Evolutionary conservation across 2,797 vertebrate species (phyloP), one percentile per base, ranked within the genome.

Genomic region (Microctenopoma lineatum): DNA sequence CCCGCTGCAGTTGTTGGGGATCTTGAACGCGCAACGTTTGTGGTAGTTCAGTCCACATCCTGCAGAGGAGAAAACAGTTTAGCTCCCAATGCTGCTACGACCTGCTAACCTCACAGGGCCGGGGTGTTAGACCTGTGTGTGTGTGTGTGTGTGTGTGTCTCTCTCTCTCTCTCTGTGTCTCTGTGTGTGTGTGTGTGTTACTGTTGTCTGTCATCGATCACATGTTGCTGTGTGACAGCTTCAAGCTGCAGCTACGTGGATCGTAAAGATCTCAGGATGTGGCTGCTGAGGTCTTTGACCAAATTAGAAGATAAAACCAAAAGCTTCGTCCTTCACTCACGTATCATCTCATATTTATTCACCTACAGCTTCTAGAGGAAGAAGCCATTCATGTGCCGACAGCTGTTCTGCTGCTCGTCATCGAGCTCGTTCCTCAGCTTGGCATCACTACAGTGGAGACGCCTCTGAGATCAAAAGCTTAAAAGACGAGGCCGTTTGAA

Each of bases 1-100:
- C n/a, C 96, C 96, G 64, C 94, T 96, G 88, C 96, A 97, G 86
- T 97, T 97, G 93, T 97, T 97, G 62, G 96, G 96, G 85, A 97
- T 97, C 91, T 96, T 96, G 92, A 96, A 96, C 64, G 95, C 95
- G 66, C 95, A 96, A 27, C 95, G 93, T 51, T 96, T 97, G 91
- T 96, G 95, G 83, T 95, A 96, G 89, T 96, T 96, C 74, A 97
- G 92, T 36, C 96, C 96, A 83, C 96, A 97, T 59, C 95, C 95
- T 96, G 91, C 46, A 29, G 39, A 48, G 25, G 16, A 54, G 34
- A 29, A 42, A 29, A 29, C 5, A 29, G 27, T 29, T 29, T 6
- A 29, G 27, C 27, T 29, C 5, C 27, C 27, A 29, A 29, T 29
- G 27, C 27, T 6, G 5, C 27, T 29, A 29, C 27, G 5, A 29